Percentiles rank a stretch among this genome's conserved stretches.
phyloP scores from a whole-genome alignment of 2,113 vertebrate genomes.

The Guaruba guarouba region DNA sequence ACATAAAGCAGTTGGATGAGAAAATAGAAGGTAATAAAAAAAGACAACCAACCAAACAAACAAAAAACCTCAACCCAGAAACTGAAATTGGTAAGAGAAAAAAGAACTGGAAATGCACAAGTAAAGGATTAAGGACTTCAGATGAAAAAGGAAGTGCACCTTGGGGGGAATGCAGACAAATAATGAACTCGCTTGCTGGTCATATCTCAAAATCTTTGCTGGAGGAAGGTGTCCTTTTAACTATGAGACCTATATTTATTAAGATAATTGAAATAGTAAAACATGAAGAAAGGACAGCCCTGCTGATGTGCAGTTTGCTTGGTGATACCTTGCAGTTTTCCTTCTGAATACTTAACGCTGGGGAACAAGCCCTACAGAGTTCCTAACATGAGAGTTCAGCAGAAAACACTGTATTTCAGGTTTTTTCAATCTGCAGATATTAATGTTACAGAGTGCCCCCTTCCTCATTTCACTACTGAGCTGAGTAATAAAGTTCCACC shows the following conservation, averaged over 20 bases:
- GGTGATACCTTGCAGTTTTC: background rate
- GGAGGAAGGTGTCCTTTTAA: background rate
- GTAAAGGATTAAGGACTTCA: background rate
- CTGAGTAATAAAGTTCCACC: background rate
- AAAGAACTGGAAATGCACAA: background rate
- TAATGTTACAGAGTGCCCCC: background rate
- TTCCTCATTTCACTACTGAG: background rate
- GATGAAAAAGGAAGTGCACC: background rate
- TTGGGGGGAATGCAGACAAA: background rate
- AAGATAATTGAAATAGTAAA: background rate
- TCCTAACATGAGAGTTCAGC: background rate
- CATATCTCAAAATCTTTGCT: background rate
- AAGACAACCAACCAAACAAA: background rate
- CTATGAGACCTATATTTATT: background rate
- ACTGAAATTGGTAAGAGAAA: background rate
- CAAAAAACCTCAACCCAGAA: background rate
- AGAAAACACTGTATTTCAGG: background rate
- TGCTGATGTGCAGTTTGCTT: background rate
- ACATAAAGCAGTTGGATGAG: background rate
- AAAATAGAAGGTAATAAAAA: background rate
- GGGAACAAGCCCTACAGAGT: background rate
- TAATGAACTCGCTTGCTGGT: background rate
- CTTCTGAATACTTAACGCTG: rapidly evolving
- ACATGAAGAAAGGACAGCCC: background rate
- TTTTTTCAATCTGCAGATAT: background rate